Percentiles rank a stretch among this genome's conserved stretches.
These are phyloP conservation scores for Branchinecta lynchi DNA, from an alignment of 1,140 invertebrate genomes.

Conservation along the genomic window DNA sequence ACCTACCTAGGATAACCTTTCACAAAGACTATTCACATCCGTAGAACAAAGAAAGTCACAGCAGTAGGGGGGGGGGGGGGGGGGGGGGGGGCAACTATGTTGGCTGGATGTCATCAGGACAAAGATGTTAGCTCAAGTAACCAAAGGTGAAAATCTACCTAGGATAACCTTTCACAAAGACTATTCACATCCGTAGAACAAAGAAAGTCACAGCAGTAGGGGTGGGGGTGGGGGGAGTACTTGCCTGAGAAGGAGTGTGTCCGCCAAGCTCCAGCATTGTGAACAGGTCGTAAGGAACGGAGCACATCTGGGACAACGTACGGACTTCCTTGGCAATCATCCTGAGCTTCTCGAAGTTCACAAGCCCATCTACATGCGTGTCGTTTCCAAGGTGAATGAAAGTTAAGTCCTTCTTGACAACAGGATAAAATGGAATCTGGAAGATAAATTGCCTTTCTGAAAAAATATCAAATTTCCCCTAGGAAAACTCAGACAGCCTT, in stretches of 20 bases:
- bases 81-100: no score
- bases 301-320: conserved; percentile 85
- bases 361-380: conserved; percentile 73
- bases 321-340: conserved; percentile 98
- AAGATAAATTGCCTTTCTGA: conserved; percentile 25
- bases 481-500: not conserved
- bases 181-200: no score
- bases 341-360: conserved; percentile 96
- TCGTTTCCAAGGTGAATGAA: conserved; percentile 97
- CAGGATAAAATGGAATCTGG: conserved; percentile 87
- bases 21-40: no score
- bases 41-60: no score
- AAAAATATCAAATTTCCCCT: conserved; percentile 9
- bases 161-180: no score
- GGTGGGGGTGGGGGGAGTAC: not conserved
- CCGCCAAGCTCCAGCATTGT: conserved; percentile 67
- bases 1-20: no score
- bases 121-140: no score
- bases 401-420: conserved; percentile 92
- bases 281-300: conserved; percentile 71
- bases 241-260: conserved; percentile 48
- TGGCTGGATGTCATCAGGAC: no score
- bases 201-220: no score
- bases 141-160: no score
- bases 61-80: no score